A percentile compares a stretch with the other conserved stretches of the same genome.
Evolutionary conservation across 2,888 invertebrate species (phyloP).

Genomic region (Synanthedon tipuliformis): DNA sequence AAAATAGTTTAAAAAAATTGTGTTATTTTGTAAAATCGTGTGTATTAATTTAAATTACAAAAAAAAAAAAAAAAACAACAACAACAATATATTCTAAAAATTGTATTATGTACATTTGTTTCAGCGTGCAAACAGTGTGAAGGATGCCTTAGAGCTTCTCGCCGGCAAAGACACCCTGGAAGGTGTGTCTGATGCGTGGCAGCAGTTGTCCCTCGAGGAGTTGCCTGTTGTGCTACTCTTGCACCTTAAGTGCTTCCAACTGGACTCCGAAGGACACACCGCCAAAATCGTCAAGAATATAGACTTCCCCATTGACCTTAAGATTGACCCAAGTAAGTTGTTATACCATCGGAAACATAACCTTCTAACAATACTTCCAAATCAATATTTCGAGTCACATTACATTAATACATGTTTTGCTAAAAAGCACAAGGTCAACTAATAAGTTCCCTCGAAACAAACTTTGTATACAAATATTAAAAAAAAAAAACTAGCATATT

Average conservation of each 20-base stretch:
- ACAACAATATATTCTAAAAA: too few relatives aligned
- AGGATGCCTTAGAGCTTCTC: slow-evolving; percentile 87
- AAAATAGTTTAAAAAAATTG: too few relatives aligned
- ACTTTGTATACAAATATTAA: too few relatives aligned
- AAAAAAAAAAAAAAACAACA: too few relatives aligned
- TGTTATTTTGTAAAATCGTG: too few relatives aligned
- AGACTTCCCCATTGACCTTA: slow-evolving; percentile 89
- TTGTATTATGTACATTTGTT: slow-evolving; percentile 8
- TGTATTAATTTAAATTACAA: too few relatives aligned
- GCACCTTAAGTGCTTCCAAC: slow-evolving; percentile 95
- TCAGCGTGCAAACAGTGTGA: slow-evolving; percentile 84
- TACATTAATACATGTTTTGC: not conserved
- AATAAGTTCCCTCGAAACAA: not conserved
- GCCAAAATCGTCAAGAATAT: slow-evolving; percentile 93
- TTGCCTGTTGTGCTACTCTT: slow-evolving; percentile 89
- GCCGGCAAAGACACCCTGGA: slow-evolving; percentile 87
- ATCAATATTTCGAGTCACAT: not conserved
- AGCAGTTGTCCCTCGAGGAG: slow-evolving; percentile 89
- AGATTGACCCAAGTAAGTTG: slow-evolving; percentile 86
- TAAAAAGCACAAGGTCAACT: not conserved
- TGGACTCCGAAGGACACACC: slow-evolving; percentile 87
- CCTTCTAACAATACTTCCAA: too few relatives aligned
- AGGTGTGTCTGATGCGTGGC: slow-evolving; percentile 91
- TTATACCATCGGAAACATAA: slow-evolving; percentile 1
- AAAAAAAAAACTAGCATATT: too few relatives aligned